Evolutionary conservation across 2,113 vertebrate genomes (phyloP).

Genomic region (Coryphaenoides rupestris): DNA sequence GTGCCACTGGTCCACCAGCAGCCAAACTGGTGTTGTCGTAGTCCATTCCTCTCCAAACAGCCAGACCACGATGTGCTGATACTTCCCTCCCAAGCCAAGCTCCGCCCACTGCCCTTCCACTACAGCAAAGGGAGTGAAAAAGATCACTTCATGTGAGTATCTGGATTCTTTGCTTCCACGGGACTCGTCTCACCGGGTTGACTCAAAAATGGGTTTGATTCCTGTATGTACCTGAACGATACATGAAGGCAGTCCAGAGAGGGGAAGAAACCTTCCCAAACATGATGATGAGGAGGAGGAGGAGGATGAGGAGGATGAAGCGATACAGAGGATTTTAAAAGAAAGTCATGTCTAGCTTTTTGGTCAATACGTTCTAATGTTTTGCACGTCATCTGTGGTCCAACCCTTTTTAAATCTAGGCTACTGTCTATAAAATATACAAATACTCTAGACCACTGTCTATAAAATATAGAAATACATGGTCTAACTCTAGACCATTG

Average conservation of each 20-base stretch:
- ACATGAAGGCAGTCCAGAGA: conserved; percentile 78
- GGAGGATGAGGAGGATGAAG: background rate
- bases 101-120: conserved; percentile 40
- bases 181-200: no score
- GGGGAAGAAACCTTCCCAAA: background rate
- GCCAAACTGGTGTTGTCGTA: background rate
- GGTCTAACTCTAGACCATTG: no score
- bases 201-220: no score
- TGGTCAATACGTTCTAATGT: background rate
- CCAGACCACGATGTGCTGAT: conserved; percentile 57
- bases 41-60: conserved; percentile 69
- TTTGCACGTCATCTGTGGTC: background rate
- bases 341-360: no score
- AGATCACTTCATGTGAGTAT: no score
- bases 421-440: no score
- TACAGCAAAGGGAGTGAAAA: no score
- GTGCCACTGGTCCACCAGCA: conserved; percentile 67
- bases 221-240: conserved; percentile 33
- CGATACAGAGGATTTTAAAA: no score
- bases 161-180: no score
- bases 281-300: conserved; percentile 2
- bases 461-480: no score
- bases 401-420: no score
- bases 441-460: no score
- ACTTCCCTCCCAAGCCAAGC: conserved; percentile 66